Evolutionary conservation across 1,140 invertebrate species (phyloP).

Genomic region (Cyclargus thomasi): DNA sequence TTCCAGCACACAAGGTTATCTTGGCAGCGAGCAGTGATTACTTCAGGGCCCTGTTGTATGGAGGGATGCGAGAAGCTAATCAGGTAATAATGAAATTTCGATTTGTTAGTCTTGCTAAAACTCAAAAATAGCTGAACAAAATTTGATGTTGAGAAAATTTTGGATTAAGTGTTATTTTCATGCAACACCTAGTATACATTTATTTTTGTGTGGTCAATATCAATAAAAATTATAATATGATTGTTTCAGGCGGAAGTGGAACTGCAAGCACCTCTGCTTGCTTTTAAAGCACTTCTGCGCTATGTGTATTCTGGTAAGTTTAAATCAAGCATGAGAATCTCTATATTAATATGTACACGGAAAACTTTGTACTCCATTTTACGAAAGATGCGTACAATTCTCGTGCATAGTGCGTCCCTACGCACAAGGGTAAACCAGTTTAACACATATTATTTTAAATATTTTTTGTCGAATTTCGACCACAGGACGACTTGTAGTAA

Average conservation of each 20-base stretch:
- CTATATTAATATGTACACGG: no score
- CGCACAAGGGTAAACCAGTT: no score
- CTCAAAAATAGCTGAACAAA: no score
- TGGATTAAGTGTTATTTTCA: no score
- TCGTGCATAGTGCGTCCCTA: no score
- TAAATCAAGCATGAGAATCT: not conserved
- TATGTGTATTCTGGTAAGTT: slow-evolving; percentile 92
- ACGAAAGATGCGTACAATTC: no score
- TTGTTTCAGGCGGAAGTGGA: slow-evolving; percentile 83
- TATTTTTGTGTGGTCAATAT: not conserved
- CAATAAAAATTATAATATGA: not conserved
- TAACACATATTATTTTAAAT: no score
- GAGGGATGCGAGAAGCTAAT: slow-evolving; percentile 92
- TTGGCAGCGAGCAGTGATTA: slow-evolving; percentile 96
- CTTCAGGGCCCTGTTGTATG: slow-evolving; percentile 92
- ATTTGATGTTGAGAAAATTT: no score
- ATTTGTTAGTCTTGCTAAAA: no score
- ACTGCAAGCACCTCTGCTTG: slow-evolving; percentile 88
- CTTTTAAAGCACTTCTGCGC: slow-evolving; percentile 92
- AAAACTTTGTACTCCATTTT: no score
- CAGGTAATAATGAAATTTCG: slow-evolving; percentile 64
- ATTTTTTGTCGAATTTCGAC: no score
- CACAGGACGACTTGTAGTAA: no score
- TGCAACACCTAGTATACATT: not conserved
- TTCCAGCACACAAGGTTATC: slow-evolving; percentile 90